These are phyloP conservation scores for Bubo blakistoni DNA, from an alignment of 2,113 vertebrate genomes.

Conservation along the genomic window DNA sequence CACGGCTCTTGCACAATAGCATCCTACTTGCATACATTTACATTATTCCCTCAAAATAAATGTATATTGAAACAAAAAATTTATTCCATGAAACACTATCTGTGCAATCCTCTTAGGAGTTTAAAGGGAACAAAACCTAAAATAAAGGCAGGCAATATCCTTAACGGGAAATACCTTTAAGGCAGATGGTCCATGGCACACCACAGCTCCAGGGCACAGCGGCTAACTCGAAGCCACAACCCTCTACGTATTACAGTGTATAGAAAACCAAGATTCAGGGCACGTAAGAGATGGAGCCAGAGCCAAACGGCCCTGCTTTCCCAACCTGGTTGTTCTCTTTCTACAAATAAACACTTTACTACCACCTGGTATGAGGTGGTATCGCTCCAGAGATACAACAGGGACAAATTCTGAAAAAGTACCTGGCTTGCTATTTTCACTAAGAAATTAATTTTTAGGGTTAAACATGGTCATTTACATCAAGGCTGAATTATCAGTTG, in stretches of 20 bases:
- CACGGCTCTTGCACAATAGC: conserved; percentile 15
- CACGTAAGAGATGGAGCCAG: background rate
- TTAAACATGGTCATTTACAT: background rate
- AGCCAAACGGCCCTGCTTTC: background rate
- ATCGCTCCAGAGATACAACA: background rate
- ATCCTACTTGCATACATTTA: conserved; percentile 19
- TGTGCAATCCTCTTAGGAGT: background rate
- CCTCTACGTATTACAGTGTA: background rate
- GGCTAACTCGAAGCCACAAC: background rate
- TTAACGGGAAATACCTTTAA: background rate
- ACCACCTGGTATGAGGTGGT: background rate
- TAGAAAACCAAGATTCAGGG: background rate
- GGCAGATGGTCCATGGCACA: background rate
- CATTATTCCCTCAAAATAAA: conserved; percentile 5
- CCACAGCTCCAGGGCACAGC: background rate
- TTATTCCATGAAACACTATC: background rate
- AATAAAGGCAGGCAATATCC: background rate
- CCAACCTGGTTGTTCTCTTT: background rate
- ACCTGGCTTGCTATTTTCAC: background rate
- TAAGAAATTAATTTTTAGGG: background rate
- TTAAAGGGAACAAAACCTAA: background rate
- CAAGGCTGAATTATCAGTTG: background rate
- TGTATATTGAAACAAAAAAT: background rate
- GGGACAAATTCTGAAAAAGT: background rate
- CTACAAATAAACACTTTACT: background rate